phyloP scores from a whole-genome alignment of 2,888 invertebrate genomes.

The Myathropa florea region DNA sequence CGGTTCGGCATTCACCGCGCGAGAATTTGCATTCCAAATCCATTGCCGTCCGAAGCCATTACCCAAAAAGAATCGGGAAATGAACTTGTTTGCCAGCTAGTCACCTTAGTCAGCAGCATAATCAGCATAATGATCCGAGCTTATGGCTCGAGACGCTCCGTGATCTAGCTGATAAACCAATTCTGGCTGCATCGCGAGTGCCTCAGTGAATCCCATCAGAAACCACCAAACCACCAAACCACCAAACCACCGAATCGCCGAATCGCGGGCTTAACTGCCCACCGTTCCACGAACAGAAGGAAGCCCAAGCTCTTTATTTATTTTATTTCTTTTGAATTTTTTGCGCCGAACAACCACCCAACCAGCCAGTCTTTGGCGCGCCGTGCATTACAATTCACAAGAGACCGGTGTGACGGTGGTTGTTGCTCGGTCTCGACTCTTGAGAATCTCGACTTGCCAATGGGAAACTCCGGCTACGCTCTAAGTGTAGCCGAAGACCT shows the following conservation, averaged over 20 bases:
- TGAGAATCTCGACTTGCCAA: conserved; percentile 58
- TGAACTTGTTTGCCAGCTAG: neutral
- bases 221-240: conserved; percentile 19
- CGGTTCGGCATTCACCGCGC: conserved; percentile 12
- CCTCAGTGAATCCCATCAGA: conserved; percentile 7
- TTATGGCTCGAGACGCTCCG: neutral
- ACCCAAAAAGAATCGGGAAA: conserved; percentile 15
- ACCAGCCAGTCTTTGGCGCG: conserved; percentile 60
- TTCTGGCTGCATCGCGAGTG: conserved; percentile 38
- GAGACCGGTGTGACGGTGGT: conserved; percentile 8
- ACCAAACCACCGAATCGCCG: neutral
- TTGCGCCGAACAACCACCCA: conserved; percentile 39
- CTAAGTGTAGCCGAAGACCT: conserved; percentile 50
- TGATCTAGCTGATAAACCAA: conserved; percentile 16
- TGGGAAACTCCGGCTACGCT: conserved; percentile 49
- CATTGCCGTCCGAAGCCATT: conserved; percentile 1
- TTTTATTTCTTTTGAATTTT: neutral
- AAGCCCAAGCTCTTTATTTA: conserved; percentile 61
- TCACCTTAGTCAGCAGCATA: conserved; percentile 19
- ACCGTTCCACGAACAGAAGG: conserved; percentile 51
- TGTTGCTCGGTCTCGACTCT: conserved; percentile 65
- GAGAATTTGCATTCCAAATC: conserved; percentile 35
- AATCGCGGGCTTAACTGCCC: conserved; percentile 1
- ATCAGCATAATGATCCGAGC: conserved; percentile 53
- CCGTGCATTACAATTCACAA: conserved; percentile 59